Conservation (phyloP, 2,113 vertebrate genomes). For the Mustela lutreola region DNA sequence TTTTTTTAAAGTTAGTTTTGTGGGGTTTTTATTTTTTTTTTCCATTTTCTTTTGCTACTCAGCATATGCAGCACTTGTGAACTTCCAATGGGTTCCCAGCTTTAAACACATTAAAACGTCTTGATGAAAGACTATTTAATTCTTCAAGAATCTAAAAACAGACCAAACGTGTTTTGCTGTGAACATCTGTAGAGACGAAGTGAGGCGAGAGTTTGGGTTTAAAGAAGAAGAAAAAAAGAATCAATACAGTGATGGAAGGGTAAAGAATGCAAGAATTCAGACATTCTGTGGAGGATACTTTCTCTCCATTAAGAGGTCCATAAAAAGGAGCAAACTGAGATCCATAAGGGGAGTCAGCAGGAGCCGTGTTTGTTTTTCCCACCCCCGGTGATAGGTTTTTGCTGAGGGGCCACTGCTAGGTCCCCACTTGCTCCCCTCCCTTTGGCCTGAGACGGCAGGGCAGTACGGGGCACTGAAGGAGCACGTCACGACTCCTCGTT, state of each 20-base stretch:
- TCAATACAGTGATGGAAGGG: conserved; percentile 87
- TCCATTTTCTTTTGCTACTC: conserved; percentile 80
- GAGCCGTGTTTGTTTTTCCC: conserved; percentile 81
- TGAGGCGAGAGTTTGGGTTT: conserved; percentile 68
- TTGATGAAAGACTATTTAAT: conserved; percentile 86
- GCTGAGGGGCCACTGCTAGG: conserved; percentile 86
- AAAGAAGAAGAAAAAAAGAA: conserved; percentile 77
- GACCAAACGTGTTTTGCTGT: conserved; percentile 85
- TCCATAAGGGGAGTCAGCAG: conserved; percentile 88
- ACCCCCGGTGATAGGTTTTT: conserved; percentile 79
- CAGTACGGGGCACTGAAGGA: conserved; percentile 86
- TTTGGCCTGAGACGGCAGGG: conserved; percentile 89
- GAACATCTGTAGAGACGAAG: conserved; percentile 82
- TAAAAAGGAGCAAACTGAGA: conserved; percentile 88
- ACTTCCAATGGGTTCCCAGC: conserved; percentile 84
- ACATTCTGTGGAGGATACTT: conserved; percentile 86
- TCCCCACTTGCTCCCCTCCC: conserved; percentile 87
- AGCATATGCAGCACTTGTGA: conserved; percentile 84
- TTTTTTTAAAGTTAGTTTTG: conserved; percentile 69
- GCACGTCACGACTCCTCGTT: conserved; percentile 97
- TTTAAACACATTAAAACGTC: conserved; percentile 88
- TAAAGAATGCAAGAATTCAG: conserved; percentile 87
- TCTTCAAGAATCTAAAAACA: conserved; percentile 87
- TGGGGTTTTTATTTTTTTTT: conserved; percentile 14
- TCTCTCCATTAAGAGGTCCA: conserved; percentile 87